Base-by-base conservation (phyloP, 2,797 vertebrate species). In the Megaceryle alcyon region DNA sequence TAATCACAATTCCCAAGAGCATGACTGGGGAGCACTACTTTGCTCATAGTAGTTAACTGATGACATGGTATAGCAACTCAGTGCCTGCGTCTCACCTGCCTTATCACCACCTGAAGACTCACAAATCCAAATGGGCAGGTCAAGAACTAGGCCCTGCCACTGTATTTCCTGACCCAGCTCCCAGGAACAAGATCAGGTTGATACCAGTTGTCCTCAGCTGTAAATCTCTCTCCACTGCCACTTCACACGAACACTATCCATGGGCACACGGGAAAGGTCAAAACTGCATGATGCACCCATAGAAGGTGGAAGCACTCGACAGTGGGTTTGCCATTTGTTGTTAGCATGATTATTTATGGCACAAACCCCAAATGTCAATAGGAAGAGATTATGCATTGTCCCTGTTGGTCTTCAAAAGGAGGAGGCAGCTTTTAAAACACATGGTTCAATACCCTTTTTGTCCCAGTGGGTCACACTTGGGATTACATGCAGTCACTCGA, bases 401-500 rank as follows among this genome's bases (percentile, higher is more conserved):
- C 78, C 49, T 69, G 43, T 65, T 83, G 63, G 68, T 64, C 92
- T 91, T 93, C 72, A 86, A 80, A 95, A 80, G 59, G 68, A 94
- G 85, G 9, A 48, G n/a, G 10, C 51, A 94, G 61, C 65, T 92
- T 96, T 88, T 33, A 39, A 88, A 96, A 92, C 43, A 44, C 3
- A 35, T n/a, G 56, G 59, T 80, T 93, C 71, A 66, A 80, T 63
- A 87, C 53, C 44, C 51, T 4, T 84, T 87, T 94, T 96, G 75
- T 96, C 83, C 82, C 37, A 21, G 41, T 14, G 78, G 87, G 73
- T 71, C 54, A 68, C 63, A 35, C 43, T 68, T 96, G 92, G 96
- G 88, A 97, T 97, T 82, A 80, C 86, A 86, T 79, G 76, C 7
- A 37, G 37, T 78, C 87, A 61, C 75, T 91, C 57, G 19, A 69